Evolutionary conservation across 1,140 invertebrate genomes (phyloP).

Genomic region (Caenorhabditis briggsae): DNA sequence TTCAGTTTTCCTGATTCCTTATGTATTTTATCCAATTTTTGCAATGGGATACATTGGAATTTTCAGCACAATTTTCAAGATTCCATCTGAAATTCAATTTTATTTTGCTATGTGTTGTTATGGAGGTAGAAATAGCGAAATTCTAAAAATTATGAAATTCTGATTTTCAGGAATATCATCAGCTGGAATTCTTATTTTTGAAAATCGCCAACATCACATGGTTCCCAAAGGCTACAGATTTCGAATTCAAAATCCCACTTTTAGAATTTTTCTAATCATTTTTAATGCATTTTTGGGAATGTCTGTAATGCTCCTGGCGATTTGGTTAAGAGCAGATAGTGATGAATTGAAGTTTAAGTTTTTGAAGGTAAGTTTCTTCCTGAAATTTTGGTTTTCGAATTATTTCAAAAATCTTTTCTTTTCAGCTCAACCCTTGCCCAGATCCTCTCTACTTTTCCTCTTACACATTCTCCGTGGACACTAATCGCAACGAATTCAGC

Average conservation of each 20-base stretch:
- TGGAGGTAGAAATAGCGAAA: neutral
- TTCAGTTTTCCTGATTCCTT: neutral
- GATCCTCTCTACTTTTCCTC: neutral
- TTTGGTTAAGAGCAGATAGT: conserved; percentile 15
- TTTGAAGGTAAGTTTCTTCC: neutral
- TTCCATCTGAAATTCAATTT: conserved; percentile 13
- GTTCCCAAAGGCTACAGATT: neutral
- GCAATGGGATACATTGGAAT: conserved; percentile 13
- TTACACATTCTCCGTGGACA: neutral
- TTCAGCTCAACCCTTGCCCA: neutral
- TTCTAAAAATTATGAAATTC: neutral
- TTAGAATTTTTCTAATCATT: neutral
- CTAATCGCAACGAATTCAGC: neutral
- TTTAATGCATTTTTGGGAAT: neutral
- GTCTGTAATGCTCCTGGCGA: neutral
- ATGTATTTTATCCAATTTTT: conserved; percentile 7
- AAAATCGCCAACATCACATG: conserved; percentile 17
- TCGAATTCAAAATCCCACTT: neutral
- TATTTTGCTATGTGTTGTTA: conserved; percentile 10
- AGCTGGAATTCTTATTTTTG: neutral
- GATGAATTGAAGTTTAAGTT: neutral
- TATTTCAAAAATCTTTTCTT: neutral
- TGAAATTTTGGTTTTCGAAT: no score
- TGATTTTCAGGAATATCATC: neutral
- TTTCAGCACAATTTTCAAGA: neutral